A percentile compares a stretch with the other conserved stretches of the same genome.
Evolutionary conservation across 2,113 vertebrate species (phyloP).

Genomic region (Kryptolebias marmoratus): DNA sequence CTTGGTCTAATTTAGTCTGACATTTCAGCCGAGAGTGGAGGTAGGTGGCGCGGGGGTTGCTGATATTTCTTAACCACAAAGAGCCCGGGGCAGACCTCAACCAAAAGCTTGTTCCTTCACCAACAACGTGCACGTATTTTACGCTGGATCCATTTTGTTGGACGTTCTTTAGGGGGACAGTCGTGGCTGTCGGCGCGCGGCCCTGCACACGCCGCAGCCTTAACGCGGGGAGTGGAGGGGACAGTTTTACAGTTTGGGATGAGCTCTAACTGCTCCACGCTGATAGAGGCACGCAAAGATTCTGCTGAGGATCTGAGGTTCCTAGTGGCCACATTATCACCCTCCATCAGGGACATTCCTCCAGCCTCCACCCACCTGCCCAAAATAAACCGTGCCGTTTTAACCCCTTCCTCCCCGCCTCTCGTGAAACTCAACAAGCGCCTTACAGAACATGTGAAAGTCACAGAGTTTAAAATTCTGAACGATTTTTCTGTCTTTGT

Average conservation of each 20-base stretch:
- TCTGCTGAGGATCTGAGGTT: conserved; percentile 70
- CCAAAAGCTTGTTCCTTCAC: conserved; percentile 20
- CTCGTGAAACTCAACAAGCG: not conserved
- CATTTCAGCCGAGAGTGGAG: conserved; percentile 50
- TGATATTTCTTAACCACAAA: conserved; percentile 26
- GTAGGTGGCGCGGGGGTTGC: conserved; percentile 28
- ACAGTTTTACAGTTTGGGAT: conserved; percentile 60
- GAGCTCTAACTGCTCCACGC: conserved; percentile 58
- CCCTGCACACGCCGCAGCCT: not conserved
- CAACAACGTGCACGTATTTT: not conserved
- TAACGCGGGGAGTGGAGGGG: conserved; percentile 4
- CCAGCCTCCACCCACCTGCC: conserved; percentile 82
- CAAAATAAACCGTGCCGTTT: conserved; percentile 79
- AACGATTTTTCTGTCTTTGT: no score
- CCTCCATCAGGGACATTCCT: conserved; percentile 83
- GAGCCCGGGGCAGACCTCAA: conserved; percentile 22
- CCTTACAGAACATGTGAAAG: not conserved
- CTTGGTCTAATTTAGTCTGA: conserved; percentile 67
- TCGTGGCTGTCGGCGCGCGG: no score
- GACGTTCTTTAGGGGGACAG: not conserved
- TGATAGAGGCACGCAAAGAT: conserved; percentile 67
- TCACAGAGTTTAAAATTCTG: not conserved
- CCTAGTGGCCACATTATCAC: conserved; percentile 80
- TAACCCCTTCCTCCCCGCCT: conserved; percentile 73
- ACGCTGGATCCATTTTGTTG: not conserved